Conservation (phyloP, 2,888 invertebrate species). For the Portevinia maculata region DNA sequence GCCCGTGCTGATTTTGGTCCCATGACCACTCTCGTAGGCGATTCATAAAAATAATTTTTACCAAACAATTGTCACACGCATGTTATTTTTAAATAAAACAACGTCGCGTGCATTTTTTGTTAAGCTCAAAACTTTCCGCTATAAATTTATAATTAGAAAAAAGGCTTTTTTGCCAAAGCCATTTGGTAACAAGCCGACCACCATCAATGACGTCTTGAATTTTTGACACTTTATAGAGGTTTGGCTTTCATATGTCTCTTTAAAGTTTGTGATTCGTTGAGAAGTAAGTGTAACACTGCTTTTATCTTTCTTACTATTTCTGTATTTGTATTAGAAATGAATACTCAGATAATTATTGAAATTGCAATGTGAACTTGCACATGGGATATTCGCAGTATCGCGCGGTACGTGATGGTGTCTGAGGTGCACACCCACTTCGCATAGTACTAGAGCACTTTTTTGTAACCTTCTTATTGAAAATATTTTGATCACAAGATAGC, state of each 20-base stretch:
- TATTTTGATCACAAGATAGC: slow-evolving; percentile 1
- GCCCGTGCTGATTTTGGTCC: neutral
- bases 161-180: neutral
- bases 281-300: too few species aligned
- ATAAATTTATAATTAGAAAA: neutral
- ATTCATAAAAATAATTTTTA: neutral
- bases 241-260: neutral
- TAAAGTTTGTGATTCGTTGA: neutral
- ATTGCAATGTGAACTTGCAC: slow-evolving; percentile 29
- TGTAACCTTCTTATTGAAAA: neutral
- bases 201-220: neutral
- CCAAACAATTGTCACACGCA: neutral
- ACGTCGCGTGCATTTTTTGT: slow-evolving; percentile 4
- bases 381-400: slow-evolving; percentile 44
- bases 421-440: neutral
- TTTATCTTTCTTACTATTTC: neutral
- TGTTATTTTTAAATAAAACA: slow-evolving; percentile 5
- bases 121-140: slow-evolving; percentile 9
- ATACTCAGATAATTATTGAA: slow-evolving; percentile 20
- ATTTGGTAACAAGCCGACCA: neutral
- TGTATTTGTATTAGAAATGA: neutral
- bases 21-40: neutral
- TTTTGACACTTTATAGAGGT: neutral
- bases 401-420: slow-evolving; percentile 45
- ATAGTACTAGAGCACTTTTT: neutral